Evolutionary conservation across 2,797 vertebrate species (phyloP).

Genomic region (Coregonus suidteri): DNA sequence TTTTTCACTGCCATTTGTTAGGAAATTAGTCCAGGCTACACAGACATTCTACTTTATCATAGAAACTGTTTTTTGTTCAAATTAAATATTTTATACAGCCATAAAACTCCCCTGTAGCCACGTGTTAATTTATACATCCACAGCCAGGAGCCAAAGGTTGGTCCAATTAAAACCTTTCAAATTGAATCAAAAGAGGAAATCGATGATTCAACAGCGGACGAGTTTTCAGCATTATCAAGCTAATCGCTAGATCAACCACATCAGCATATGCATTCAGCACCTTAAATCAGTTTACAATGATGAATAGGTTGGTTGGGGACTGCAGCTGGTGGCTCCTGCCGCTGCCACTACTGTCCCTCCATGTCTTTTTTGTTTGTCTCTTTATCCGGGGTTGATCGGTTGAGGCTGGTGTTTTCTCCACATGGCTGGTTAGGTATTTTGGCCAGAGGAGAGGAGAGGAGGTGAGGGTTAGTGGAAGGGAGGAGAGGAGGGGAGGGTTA

Average conservation of each 20-base stretch:
- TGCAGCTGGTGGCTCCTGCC: constrained; percentile 53
- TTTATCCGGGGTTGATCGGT: constrained; percentile 10
- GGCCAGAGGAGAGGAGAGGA: too few relatives aligned
- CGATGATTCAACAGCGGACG: constrained; percentile 16
- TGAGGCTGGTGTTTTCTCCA: constrained; percentile 31
- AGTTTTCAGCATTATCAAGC: constrained; percentile 54
- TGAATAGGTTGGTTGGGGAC: constrained; percentile 67
- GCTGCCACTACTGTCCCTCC: constrained; percentile 42
- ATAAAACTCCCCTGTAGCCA: constrained; percentile 12
- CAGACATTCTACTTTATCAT: neutral
- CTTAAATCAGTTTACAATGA: constrained; percentile 72
- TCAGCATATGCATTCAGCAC: constrained; percentile 68
- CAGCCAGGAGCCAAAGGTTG: constrained; percentile 5
- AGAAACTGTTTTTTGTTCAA: neutral
- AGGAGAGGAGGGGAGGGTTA: neutral
- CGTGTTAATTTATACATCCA: constrained; percentile 10
- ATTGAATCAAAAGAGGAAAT: constrained; percentile 35
- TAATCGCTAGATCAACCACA: constrained; percentile 57
- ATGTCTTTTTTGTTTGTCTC: constrained; percentile 38
- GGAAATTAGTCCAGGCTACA: neutral
- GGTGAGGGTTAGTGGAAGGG: neutral
- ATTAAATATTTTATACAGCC: neutral
- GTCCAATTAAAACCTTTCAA: constrained; percentile 9
- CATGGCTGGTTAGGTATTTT: constrained; percentile 7
- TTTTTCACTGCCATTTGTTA: neutral